Conservation (phyloP, 2,113 vertebrate species). For the Crocuta crocuta region DNA sequence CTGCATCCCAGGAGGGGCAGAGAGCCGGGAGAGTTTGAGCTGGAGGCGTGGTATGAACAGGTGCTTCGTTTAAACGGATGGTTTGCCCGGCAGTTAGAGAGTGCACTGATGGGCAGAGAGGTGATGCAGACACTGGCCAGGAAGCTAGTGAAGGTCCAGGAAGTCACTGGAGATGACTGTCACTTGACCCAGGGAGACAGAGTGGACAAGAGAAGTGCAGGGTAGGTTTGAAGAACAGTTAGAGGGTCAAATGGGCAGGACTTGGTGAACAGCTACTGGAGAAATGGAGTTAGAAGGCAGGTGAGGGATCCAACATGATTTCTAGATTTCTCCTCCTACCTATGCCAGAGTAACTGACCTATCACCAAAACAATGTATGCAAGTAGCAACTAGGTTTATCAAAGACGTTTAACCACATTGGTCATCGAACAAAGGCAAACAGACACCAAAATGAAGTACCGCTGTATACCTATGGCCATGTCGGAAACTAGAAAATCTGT, state of each 20-base stretch:
- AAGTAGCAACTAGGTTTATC: too few species aligned
- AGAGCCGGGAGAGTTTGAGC: too few species aligned
- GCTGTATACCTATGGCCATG: rapidly evolving
- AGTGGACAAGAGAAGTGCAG: rapidly evolving
- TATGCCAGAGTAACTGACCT: rapidly evolving
- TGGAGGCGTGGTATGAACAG: rapidly evolving
- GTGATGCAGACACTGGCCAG: not conserved
- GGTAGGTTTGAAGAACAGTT: not conserved
- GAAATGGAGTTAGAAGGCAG: not conserved
- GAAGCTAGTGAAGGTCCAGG: not conserved
- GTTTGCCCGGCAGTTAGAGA: rapidly evolving
- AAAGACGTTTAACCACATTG: not conserved
- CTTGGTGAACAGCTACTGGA: not conserved
- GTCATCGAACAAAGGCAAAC: not conserved
- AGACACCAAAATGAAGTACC: not conserved
- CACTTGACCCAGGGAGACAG: too few species aligned
- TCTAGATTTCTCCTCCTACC: not conserved
- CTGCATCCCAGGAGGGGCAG: not conserved
- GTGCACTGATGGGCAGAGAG: rapidly evolving
- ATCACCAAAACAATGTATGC: not conserved
- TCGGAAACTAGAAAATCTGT: not conserved
- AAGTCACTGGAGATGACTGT: rapidly evolving
- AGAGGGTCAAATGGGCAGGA: not conserved
- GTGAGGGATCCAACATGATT: too few species aligned
- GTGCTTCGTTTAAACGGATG: too few species aligned